A percentile compares a stretch with the other conserved stretches of the same genome.
Evolutionary conservation across 2,888 invertebrate species (phyloP).

Genomic region (Drosophila subquinaria): DNA sequence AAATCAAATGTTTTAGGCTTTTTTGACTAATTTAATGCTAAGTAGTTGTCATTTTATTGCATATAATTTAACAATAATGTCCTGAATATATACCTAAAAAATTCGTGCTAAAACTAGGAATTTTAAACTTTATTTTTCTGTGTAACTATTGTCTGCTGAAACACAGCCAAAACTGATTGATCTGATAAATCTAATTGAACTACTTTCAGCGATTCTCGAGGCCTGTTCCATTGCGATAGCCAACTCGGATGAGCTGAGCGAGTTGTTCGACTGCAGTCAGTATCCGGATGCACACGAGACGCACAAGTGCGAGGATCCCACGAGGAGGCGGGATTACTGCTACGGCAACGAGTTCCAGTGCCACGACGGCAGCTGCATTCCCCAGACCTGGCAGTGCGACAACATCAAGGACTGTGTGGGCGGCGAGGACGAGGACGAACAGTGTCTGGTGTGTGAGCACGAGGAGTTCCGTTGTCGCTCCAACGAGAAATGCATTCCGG

Average conservation of each 20-base stretch:
- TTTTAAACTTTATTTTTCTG: too few species aligned
- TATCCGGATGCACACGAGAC: slow-evolving; percentile 87
- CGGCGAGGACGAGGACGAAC: slow-evolving; percentile 86
- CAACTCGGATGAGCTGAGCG: slow-evolving; percentile 86
- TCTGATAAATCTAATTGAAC: too few species aligned
- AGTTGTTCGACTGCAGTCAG: slow-evolving; percentile 88
- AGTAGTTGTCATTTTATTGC: too few species aligned
- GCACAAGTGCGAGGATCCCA: slow-evolving; percentile 87
- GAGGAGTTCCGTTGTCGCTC: slow-evolving; percentile 86
- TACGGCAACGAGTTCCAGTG: slow-evolving; percentile 87
- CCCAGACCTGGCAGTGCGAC: slow-evolving; percentile 87
- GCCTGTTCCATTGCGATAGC: slow-evolving; percentile 88
- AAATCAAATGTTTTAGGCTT: too few species aligned
- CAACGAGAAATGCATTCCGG: slow-evolving; percentile 87
- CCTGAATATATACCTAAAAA: too few species aligned
- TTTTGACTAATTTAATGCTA: too few species aligned
- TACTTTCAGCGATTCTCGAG: slow-evolving; percentile 87
- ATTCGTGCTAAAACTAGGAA: too few species aligned
- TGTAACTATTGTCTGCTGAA: too few species aligned
- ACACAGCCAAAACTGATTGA: too few species aligned
- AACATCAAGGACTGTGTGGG: slow-evolving; percentile 86
- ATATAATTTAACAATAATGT: too few species aligned
- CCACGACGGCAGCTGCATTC: slow-evolving; percentile 88
- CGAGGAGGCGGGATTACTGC: slow-evolving; percentile 86
- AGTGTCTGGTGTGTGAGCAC: slow-evolving; percentile 85